Evolutionary conservation across 2,113 vertebrate species (phyloP).

Genomic region (Thermophis baileyi): DNA sequence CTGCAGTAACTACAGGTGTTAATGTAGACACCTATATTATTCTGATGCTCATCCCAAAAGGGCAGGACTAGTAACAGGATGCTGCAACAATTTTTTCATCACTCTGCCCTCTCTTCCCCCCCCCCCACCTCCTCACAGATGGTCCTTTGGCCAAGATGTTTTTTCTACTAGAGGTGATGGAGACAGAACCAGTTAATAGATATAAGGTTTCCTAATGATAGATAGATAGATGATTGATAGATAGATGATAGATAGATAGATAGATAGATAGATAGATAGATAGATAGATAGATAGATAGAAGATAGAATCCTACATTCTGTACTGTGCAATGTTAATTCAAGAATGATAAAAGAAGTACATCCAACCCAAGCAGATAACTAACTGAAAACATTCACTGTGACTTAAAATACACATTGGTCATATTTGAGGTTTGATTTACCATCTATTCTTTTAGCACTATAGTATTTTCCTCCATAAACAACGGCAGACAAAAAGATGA

Average conservation of each 20-base stretch:
- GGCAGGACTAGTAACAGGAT: neutral
- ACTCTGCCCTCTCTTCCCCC: neutral
- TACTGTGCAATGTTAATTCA: neutral
- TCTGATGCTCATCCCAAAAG: neutral
- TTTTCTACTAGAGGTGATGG: neutral
- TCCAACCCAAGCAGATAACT: neutral
- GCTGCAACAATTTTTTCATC: neutral
- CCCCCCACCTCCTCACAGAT: neutral
- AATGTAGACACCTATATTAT: neutral
- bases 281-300: neutral
- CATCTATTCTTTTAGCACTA: neutral
- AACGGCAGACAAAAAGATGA: neutral
- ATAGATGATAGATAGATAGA: neutral
- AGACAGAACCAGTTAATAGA: neutral
- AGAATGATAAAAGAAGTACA: neutral
- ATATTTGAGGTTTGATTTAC: neutral
- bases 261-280: neutral
- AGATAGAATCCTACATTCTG: neutral
- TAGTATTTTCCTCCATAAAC: neutral
- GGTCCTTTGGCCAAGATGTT: neutral
- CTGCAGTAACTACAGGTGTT: neutral
- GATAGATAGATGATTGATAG: neutral
- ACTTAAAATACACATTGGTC: neutral
- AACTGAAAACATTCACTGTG: neutral
- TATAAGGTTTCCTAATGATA: neutral